These are phyloP conservation scores for Gastrophryne carolinensis DNA, from an alignment of 2,797 vertebrate species.

Conservation along the genomic window DNA sequence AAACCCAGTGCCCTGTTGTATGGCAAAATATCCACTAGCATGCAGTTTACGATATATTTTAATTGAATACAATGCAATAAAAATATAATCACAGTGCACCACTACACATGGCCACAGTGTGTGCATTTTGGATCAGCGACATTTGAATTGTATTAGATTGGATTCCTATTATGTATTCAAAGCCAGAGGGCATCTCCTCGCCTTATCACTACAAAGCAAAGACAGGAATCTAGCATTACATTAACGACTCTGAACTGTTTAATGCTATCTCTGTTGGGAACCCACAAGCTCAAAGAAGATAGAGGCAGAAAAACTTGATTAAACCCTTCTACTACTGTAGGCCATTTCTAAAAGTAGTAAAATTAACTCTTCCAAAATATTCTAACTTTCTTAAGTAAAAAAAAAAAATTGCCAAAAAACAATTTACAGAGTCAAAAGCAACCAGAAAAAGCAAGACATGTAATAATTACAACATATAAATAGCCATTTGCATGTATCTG, in stretches of 20 bases:
- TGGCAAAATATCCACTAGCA: too few relatives aligned
- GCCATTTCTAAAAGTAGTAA: conserved; percentile 1
- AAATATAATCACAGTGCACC: neutral
- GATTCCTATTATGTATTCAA: conserved; percentile 42
- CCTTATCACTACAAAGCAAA: conserved; percentile 45
- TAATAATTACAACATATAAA: too few relatives aligned
- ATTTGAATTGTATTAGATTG: conserved; percentile 26
- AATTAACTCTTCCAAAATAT: conserved; percentile 23
- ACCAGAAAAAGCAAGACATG: too few relatives aligned
- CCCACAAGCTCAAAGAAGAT: conserved; percentile 32
- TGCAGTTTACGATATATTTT: neutral
- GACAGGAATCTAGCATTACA: conserved; percentile 40
- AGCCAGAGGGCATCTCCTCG: conserved; percentile 35
- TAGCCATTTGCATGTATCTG: too few relatives aligned
- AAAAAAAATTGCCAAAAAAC: too few relatives aligned
- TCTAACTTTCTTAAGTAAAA: neutral
- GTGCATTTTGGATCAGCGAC: conserved; percentile 4
- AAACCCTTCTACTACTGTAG: conserved; percentile 23
- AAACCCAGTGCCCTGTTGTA: too few relatives aligned
- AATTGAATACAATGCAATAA: neutral
- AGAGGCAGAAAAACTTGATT: conserved; percentile 21
- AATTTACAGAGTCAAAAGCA: too few relatives aligned
- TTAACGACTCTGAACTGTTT: conserved; percentile 9
- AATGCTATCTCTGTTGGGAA: conserved; percentile 35
- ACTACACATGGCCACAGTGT: neutral